These are phyloP conservation scores for Agonopterix alstromeriana DNA, from an alignment of 2,888 invertebrate genomes.

Conservation along the genomic window DNA sequence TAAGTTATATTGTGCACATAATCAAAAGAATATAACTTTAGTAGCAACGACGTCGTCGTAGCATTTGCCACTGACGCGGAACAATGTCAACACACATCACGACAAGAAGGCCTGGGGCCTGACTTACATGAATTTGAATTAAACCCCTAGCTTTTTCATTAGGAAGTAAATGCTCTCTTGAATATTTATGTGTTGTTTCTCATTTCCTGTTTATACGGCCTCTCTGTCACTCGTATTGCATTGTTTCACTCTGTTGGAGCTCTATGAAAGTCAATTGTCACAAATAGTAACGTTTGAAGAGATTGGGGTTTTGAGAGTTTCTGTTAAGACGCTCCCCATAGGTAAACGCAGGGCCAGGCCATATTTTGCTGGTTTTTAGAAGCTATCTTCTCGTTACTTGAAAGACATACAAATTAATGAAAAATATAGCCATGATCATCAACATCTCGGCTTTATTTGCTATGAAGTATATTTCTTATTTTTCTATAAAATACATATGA, in stretches of 20 bases:
- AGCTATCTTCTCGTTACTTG: no score
- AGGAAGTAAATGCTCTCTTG: constrained; percentile 35
- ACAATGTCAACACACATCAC: constrained; percentile 22
- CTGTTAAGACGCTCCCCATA: no score
- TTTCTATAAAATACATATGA: no score
- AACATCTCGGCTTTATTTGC: no score
- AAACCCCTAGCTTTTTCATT: constrained; percentile 49
- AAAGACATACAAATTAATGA: no score
- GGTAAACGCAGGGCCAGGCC: no score
- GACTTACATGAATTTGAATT: constrained; percentile 39
- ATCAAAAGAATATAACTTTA: no score
- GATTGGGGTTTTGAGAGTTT: not conserved
- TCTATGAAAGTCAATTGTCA: constrained; percentile 29
- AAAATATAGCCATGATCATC: no score
- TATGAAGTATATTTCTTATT: no score
- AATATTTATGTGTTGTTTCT: constrained; percentile 47
- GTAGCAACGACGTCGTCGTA: no score
- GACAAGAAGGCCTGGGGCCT: constrained; percentile 8
- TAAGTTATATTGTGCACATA: no score
- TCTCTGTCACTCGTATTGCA: constrained; percentile 7
- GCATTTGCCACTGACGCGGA: not conserved
- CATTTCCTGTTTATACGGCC: constrained; percentile 27
- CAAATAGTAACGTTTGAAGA: constrained; percentile 21
- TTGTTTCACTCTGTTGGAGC: constrained; percentile 8
- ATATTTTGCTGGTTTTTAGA: no score